Evolutionary conservation across 2,113 vertebrate species (phyloP), one percentile per base, ranked within the genome.

Genomic region (Dasyprocta punctata): DNA sequence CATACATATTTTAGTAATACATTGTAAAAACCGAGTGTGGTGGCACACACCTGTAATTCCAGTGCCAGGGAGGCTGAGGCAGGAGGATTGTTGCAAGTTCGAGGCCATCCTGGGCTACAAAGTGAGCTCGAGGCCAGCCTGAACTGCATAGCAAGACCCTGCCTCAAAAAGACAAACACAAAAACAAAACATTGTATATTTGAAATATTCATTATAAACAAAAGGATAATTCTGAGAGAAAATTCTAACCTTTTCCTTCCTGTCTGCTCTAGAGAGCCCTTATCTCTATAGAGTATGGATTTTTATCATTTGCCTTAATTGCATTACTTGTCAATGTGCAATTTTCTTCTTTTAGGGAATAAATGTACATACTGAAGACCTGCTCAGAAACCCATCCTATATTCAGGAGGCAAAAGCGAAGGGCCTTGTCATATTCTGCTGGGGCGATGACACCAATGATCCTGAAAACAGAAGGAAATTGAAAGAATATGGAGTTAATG

Each of bases 391-490:
- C 95, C 99, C 99, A 0, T 97, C 97, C 0, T 99, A 98, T 92
- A 98, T 99, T 81, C 93, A 97, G 36, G 99, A 99, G 14, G 99
- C 99, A 73, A 99, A 99, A 98, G 99, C 99, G 16, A 99, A 99
- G 98, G 99, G 99, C 85, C 98, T 99, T 65, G 99, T 99, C 85
- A 99, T 99, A 65, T 99, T 99, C 98, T 99, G 99, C 71, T 99
- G 99, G 99, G 99, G 99, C 0, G 99, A 99, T 28, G 99, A 99
- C 92, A 99, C 99, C 98, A 99, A 99, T 28, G 99, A 99, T 73
- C 99, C 99, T 0, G 99, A 99, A n/a, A 99, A 98, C 98, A 98
- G 99, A 93, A 99, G 96, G 97, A 99, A 98, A 91, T 96, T 99
- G 98, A 99, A 98, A 96, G 99, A 99, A 95, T 99, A 99, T 91